A percentile compares a stretch with the other conserved stretches of the same genome.
Evolutionary conservation across 2,113 vertebrate species (phyloP).

Genomic region (Semnopithecus entellus): DNA sequence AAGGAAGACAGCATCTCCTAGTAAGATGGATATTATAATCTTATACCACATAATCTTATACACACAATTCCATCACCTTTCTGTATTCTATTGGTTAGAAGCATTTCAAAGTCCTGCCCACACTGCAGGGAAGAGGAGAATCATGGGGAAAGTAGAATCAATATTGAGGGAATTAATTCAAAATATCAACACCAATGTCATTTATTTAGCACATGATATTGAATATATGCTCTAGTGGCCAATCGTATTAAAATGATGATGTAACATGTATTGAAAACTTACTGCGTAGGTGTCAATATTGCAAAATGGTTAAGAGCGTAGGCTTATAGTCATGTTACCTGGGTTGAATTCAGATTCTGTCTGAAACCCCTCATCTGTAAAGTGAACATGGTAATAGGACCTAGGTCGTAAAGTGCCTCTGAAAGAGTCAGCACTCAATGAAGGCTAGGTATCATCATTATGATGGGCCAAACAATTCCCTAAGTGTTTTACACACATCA

Average conservation of each 20-base stretch:
- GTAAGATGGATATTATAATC: neutral
- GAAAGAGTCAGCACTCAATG: neutral
- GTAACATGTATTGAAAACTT: neutral
- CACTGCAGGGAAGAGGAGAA: neutral
- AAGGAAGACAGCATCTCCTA: neutral
- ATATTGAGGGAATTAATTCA: neutral
- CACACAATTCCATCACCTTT: neutral
- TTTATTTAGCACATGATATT: neutral
- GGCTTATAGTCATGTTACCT: neutral
- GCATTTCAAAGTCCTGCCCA: neutral
- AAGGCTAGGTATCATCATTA: neutral
- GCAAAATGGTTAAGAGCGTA: neutral
- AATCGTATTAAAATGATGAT: neutral
- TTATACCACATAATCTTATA: neutral
- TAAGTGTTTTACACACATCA: neutral
- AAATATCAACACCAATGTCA: neutral
- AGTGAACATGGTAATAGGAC: neutral
- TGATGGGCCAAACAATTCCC: neutral
- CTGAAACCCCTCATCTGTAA: neutral
- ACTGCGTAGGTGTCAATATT: neutral
- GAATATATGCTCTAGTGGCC: neutral
- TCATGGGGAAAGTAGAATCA: neutral
- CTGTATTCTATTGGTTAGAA: neutral
- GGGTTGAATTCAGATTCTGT: neutral
- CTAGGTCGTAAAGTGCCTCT: neutral